Conservation (phyloP, 1,140 invertebrate species). For the Caerostris extrusa region DNA sequence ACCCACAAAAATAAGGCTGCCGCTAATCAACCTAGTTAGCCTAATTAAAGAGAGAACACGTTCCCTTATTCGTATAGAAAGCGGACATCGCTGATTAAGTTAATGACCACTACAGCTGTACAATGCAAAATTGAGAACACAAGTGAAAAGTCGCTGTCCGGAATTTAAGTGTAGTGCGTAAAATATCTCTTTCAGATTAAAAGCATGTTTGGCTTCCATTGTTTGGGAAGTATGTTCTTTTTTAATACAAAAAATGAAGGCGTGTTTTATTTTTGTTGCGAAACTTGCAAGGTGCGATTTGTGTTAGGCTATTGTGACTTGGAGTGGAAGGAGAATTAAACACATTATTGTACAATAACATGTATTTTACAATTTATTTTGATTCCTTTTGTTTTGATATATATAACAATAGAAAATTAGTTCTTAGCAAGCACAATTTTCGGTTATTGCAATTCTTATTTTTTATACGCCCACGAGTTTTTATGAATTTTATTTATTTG, state of each 20-base stretch:
- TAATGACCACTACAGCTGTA: not conserved
- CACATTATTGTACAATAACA: not conserved
- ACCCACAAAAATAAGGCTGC: not conserved
- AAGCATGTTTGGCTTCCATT: not conserved
- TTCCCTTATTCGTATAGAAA: not conserved
- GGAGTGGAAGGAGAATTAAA: not conserved
- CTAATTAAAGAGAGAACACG: conserved; percentile 39
- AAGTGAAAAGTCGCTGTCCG: not conserved
- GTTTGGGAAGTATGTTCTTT: not conserved
- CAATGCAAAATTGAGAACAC: no score
- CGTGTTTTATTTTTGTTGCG: not conserved
- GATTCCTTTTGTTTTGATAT: no score
- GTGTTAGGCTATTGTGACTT: not conserved
- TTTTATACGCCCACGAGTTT: no score
- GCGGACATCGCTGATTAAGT: not conserved
- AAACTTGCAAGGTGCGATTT: not conserved
- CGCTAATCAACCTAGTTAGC: conserved; percentile 45
- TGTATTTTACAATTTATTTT: no score
- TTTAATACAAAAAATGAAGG: not conserved
- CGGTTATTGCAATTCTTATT: no score
- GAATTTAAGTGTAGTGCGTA: not conserved
- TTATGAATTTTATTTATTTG: no score
- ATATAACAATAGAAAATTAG: no score
- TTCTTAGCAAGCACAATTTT: no score
- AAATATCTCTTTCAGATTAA: not conserved